Base-by-base conservation (phyloP, 2,113 vertebrate species). In the Maccullochella peelii region DNA sequence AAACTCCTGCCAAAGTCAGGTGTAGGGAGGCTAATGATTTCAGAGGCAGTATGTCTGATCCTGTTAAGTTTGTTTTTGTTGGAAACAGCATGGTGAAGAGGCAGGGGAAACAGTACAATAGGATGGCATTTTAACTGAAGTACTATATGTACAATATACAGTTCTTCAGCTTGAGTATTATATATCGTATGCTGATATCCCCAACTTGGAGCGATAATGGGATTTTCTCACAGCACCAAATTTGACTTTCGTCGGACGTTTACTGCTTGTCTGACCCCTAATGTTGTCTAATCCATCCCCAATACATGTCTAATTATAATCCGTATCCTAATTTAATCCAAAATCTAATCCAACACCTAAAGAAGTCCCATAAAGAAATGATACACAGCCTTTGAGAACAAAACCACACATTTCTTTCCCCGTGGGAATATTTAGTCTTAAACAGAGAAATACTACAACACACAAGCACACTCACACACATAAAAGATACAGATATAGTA, bases 401-500 rank as follows among this genome's bases (percentile, higher is more conserved):
- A 33, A 50, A 50, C 6, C 33, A 50, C 8, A 44, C 6, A 11
- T 30, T 25, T 66, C 11, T n/a, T 68, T 40, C 18, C 21, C 8
- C 12, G 4, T 40, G 70, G 30, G 23, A 42, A 33, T 8, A 49
- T 8, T 49, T 5, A 5, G 2, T 59, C 8, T 8, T 33, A 10
- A 77, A 47, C 4, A 36, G 14, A 40, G 4, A 33, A 78, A 66
- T 36, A 30, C 12, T 14, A 38, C 3, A 23, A 38, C 54, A 38
- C 15, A 61, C 2, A 23, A 50, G 4, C 58, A 27, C 15, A 36
- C 5, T 44, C 2, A 42, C 8, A 63, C 57, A 57, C n/a, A n/a
- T n/a, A n/a, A 49, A 2, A 27, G 1, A 58, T 1, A 62, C 2
- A 61, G 18, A 69, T 33, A 42, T 7, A 6, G 20, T 94, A 99